Evolutionary conservation across 2,888 invertebrate genomes (phyloP).

Genomic region (Polietes domitor): DNA sequence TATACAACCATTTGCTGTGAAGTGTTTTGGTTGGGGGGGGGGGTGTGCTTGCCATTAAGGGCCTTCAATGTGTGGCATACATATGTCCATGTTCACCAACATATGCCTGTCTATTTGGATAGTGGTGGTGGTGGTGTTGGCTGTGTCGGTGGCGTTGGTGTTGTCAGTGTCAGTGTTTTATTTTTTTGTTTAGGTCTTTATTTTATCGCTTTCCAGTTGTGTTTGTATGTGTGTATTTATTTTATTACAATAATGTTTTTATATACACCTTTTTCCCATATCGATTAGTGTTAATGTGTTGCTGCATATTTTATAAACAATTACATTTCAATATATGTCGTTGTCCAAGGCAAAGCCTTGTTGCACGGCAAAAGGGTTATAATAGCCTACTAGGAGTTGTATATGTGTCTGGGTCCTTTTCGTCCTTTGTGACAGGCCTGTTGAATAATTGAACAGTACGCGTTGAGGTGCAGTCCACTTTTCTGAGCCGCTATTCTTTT

Average conservation of each 20-base stretch:
- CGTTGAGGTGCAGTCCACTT: conserved; percentile 14
- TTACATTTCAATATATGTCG: conserved; percentile 25
- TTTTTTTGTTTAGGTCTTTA: conserved; percentile 11
- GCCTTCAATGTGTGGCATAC: neutral
- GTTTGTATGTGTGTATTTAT: conserved; percentile 9
- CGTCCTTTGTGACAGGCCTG: neutral
- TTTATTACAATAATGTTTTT: conserved; percentile 52
- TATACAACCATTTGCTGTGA: neutral
- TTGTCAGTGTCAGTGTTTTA: neutral
- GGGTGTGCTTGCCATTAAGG: neutral
- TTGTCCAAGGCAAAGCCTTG: neutral
- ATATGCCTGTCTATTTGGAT: neutral
- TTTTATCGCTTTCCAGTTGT: conserved; percentile 21
- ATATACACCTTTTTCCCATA: conserved; percentile 40
- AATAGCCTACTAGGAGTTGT: too few relatives aligned
- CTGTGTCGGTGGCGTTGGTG: too few relatives aligned
- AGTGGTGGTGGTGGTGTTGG: too few relatives aligned
- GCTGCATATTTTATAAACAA: conserved; percentile 60
- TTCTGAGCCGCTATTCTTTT: neutral
- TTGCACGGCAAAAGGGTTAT: neutral
- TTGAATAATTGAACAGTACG: conserved; percentile 40
- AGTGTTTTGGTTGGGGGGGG: neutral
- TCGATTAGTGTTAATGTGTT: conserved; percentile 62
- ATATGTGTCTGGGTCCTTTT: too few relatives aligned
- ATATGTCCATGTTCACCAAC: conserved; percentile 9